These are phyloP conservation scores for Gymnocypris eckloni DNA, from an alignment of 2,797 vertebrate genomes.

Conservation along the genomic window DNA sequence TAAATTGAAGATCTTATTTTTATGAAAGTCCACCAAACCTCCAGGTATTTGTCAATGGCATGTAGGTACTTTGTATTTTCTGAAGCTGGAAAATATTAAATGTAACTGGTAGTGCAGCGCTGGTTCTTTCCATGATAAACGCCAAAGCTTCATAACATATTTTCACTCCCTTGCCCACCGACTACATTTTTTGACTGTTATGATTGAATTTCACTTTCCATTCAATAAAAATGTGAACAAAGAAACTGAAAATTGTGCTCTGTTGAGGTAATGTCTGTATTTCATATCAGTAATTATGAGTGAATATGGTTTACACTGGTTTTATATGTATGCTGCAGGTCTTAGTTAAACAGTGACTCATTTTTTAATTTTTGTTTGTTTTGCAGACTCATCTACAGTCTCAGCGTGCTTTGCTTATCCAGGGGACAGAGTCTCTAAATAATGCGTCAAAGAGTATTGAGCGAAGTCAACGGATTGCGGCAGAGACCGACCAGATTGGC, in stretches of 20 bases:
- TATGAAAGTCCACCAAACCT: neutral
- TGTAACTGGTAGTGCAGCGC: neutral
- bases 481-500: conserved; percentile 91
- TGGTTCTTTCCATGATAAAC: neutral
- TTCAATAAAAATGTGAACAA: neutral
- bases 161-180: neutral
- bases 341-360: conserved; percentile 7
- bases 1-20: neutral
- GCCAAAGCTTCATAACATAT: neutral
- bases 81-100: neutral
- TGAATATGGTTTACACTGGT: neutral
- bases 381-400: conserved; percentile 87
- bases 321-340: neutral
- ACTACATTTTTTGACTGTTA: neutral
- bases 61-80: neutral
- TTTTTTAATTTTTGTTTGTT: conserved; percentile 14
- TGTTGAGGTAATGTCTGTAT: neutral
- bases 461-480: conserved; percentile 90
- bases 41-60: neutral
- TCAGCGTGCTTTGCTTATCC: conserved; percentile 89
- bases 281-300: neutral
- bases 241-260: neutral
- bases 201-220: neutral
- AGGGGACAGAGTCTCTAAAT: conserved; percentile 90
- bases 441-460: conserved; percentile 90